Conservation (phyloP, 2,888 invertebrate species). For the Eristalinus sepulchralis region DNA sequence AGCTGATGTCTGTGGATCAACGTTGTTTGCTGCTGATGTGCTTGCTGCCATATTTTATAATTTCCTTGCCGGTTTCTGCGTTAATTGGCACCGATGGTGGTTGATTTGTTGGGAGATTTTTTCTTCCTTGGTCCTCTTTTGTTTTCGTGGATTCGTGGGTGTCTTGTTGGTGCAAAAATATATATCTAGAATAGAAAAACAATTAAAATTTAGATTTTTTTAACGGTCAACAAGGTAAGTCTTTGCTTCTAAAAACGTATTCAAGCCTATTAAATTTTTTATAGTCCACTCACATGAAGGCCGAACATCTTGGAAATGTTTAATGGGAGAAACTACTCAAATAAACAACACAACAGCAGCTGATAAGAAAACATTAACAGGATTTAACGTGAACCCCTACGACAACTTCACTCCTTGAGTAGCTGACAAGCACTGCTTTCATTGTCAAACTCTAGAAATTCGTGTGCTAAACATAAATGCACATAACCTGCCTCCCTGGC, state of each 20-base stretch:
- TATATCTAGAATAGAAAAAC: slow-evolving; percentile 8
- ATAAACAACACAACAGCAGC: neutral
- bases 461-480: slow-evolving; percentile 2
- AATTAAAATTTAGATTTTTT: neutral
- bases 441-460: neutral
- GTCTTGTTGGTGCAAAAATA: neutral
- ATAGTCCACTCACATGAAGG: neutral
- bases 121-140: neutral
- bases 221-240: neutral
- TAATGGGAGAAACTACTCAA: neutral
- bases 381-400: neutral
- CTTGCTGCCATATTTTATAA: slow-evolving; percentile 75
- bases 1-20: slow-evolving; percentile 47
- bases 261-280: neutral
- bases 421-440: neutral
- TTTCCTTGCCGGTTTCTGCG: slow-evolving; percentile 39
- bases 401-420: slow-evolving; percentile 6
- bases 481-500: slow-evolving; percentile 5
- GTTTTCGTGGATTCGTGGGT: neutral
- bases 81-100: slow-evolving; percentile 76
- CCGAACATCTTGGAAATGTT: neutral
- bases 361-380: neutral
- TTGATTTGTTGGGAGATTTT: neutral
- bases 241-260: neutral
- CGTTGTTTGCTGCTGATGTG: slow-evolving; percentile 71